Percentiles rank a stretch among this genome's conserved stretches.
These are phyloP conservation scores for Muscidifurax raptorellus DNA, from an alignment of 1,140 invertebrate species.

Conservation along the genomic window DNA sequence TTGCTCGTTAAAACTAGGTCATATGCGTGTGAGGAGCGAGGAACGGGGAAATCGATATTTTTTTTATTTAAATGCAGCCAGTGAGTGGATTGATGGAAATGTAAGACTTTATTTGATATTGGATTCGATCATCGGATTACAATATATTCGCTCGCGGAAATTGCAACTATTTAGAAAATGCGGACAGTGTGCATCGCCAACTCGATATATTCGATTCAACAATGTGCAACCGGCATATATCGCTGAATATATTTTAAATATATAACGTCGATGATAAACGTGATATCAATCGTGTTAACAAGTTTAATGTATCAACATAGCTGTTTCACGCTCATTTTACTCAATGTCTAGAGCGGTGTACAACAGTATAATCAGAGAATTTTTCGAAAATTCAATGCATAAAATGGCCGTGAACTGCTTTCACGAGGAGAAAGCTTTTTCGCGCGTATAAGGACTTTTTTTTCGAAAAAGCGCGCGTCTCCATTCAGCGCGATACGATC, in stretches of 20 bases:
- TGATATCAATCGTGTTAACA: background rate
- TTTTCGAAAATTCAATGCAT: background rate
- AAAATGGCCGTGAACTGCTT: background rate
- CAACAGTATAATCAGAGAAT: background rate
- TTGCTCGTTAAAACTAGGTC: background rate
- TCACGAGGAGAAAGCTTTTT: background rate
- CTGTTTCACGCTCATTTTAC: background rate
- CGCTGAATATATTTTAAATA: no score
- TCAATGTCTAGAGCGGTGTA: background rate
- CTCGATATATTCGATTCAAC: no score
- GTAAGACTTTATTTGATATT: background rate
- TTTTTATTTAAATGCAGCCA: background rate
- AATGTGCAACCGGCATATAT: no score
- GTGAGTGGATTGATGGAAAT: no score
- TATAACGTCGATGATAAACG: no score
- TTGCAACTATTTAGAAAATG: no score
- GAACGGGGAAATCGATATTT: background rate
- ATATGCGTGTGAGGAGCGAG: background rate
- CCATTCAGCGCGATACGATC: no score
- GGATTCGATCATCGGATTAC: background rate
- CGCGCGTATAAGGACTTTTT: no score
- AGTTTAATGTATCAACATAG: background rate
- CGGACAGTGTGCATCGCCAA: no score
- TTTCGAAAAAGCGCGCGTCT: no score
- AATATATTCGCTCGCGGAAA: no score